Evolutionary conservation across 1,140 invertebrate genomes (phyloP), one percentile per base, ranked within the genome.

Genomic region (Zaprionus inermis): DNA sequence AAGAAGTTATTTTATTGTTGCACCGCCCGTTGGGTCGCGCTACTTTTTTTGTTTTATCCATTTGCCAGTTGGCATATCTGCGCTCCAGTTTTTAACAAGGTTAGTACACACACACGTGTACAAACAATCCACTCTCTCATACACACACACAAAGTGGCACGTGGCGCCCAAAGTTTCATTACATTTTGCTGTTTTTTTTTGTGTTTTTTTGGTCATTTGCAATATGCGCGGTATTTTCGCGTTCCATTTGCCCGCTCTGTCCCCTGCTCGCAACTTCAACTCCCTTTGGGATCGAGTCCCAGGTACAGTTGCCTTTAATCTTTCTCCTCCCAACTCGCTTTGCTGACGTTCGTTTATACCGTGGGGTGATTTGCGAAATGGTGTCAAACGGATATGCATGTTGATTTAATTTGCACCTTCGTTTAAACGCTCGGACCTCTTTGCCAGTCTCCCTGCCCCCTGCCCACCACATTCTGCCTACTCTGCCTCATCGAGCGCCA

Each of bases 321-420:
- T 28, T 28, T 28, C 1, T 5, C 24, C 22, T 24, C n/a, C n/a
- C n/a, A n/a, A n/a, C 41, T 44, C 12, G 18, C 24, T 56, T 20
- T 32, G 10, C 41, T 38, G 36, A 6, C 38, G 28, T 24, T 60
- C 22, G 51, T 11, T 55, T 67, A 24, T 74, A 51, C 46, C 18
- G 24, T 36, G 52, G 72, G 66, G 72, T 57, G 58, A 70, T 80
- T 78, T 71, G 72, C 78, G 81, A 89, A 89, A 84, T 74, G 85
- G 84, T 89, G 84, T 89, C 85, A 89, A 89, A 81, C 84, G 84
- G 84, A 89, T 90, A 89, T 89, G 84, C 84, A 89, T 89, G 85
- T 90, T 89, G 85, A 89, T 89, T 89, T 89, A 89, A 89, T 89
- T 89, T 89, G 84, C 84, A 89, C 84, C 84, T 89, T 73, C 81